phyloP scores from a whole-genome alignment of 1,140 invertebrate genomes.

The Neodiprion pinetum region DNA sequence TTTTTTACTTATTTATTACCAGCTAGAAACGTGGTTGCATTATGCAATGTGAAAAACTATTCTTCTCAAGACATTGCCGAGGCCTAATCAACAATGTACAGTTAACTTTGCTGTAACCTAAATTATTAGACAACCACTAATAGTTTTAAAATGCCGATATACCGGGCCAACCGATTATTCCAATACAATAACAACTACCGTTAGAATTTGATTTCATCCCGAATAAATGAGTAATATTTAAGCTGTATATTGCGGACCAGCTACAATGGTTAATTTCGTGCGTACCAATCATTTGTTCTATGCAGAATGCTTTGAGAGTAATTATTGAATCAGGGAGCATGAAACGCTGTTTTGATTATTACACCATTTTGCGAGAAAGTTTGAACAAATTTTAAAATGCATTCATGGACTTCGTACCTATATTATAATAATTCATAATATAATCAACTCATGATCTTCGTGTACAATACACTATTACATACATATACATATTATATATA shows the following conservation, averaged over 20 bases:
- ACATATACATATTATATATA: not conserved
- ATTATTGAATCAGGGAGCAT: not conserved
- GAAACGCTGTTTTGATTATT: not conserved
- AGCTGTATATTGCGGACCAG: not conserved
- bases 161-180: not conserved
- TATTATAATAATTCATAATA: conserved; percentile 33
- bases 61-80: too few species aligned
- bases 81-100: too few species aligned
- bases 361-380: not conserved
- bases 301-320: not conserved
- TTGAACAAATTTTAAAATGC: not conserved
- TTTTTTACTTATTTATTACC: not conserved
- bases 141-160: not conserved
- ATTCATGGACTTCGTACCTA: conserved; percentile 14
- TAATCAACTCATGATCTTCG: conserved; percentile 32
- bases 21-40: not conserved
- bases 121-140: not conserved
- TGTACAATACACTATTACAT: conserved; percentile 19
- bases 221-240: not conserved
- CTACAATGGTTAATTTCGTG: not conserved
- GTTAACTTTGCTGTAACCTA: not conserved
- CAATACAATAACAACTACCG: conserved; percentile 5
- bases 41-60: too few species aligned
- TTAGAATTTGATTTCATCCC: conserved; percentile 3
- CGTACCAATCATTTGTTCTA: not conserved